Evolutionary conservation across 2,888 invertebrate species (phyloP).

Genomic region (Phortica magna): DNA sequence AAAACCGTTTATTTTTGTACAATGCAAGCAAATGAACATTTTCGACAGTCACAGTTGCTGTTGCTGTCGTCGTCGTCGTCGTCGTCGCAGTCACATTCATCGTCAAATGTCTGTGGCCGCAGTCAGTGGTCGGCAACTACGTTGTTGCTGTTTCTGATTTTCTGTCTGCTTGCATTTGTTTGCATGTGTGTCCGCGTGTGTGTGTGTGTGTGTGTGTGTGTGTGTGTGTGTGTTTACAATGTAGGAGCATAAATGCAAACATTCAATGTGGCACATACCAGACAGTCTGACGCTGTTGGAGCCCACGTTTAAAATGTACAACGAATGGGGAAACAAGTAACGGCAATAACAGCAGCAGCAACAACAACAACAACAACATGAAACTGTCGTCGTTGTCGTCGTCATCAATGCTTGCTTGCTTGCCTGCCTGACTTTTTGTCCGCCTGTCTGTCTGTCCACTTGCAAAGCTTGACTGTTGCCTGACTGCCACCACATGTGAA

Average conservation of each 20-base stretch:
- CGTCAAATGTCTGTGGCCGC: conserved; percentile 11
- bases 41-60: conserved; percentile 71
- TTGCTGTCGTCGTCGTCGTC: conserved; percentile 39
- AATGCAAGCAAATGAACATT: conserved; percentile 62
- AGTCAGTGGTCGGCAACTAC: conserved; percentile 12
- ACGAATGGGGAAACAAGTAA: background rate
- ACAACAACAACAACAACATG: background rate
- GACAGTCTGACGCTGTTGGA: conserved; percentile 78
- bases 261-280: conserved; percentile 66
- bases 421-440: conserved; percentile 45
- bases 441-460: conserved; percentile 38
- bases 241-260: background rate
- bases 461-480: conserved; percentile 48
- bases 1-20: background rate
- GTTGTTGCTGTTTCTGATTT: background rate
- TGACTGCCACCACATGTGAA: conserved; percentile 18
- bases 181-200: no score
- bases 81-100: conserved; percentile 58
- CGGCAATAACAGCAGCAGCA: conserved; percentile 17
- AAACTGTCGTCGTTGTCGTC: conserved; percentile 39
- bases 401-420: conserved; percentile 42
- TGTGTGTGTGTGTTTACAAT: background rate
- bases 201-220: background rate
- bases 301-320: conserved; percentile 66
- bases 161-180: background rate